Percentiles rank a stretch among this genome's conserved stretches.
Evolutionary conservation across 2,113 vertebrate species (phyloP).

Genomic region (Polypterus bichir): DNA sequence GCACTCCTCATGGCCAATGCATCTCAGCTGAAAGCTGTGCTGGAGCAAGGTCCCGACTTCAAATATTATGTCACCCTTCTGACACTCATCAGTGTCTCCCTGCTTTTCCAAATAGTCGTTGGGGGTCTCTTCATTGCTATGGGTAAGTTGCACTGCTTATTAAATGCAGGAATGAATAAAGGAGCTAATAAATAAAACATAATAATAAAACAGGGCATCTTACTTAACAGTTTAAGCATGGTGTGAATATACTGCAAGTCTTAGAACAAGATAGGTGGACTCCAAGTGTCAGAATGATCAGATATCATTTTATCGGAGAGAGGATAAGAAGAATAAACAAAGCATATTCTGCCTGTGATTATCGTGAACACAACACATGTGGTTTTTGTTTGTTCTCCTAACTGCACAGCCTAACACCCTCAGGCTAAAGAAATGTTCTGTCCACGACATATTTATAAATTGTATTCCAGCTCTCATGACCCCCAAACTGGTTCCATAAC

Average conservation of each 20-base stretch:
- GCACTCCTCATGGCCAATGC: slow-evolving; percentile 78
- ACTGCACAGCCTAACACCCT: too few relatives aligned
- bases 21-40: slow-evolving; percentile 68
- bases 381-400: too few relatives aligned
- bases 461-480: too few relatives aligned
- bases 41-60: slow-evolving; percentile 65
- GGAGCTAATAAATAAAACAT: not conserved
- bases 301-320: too few relatives aligned
- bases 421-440: too few relatives aligned
- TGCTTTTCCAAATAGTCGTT: slow-evolving; percentile 66
- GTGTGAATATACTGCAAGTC: not conserved
- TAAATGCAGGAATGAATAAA: not conserved
- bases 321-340: too few relatives aligned
- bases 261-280: not conserved
- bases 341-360: too few relatives aligned
- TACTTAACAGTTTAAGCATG: not conserved
- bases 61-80: slow-evolving; percentile 62
- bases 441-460: too few relatives aligned
- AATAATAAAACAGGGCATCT: not conserved
- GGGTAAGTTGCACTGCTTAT: slow-evolving; percentile 45
- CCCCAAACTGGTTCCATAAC: too few relatives aligned
- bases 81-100: slow-evolving; percentile 70
- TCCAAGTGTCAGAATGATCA: too few relatives aligned
- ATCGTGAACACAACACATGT: too few relatives aligned
- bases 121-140: slow-evolving; percentile 70